Conservation (phyloP, 2,888 invertebrate species). For the Nezara viridula region DNA sequence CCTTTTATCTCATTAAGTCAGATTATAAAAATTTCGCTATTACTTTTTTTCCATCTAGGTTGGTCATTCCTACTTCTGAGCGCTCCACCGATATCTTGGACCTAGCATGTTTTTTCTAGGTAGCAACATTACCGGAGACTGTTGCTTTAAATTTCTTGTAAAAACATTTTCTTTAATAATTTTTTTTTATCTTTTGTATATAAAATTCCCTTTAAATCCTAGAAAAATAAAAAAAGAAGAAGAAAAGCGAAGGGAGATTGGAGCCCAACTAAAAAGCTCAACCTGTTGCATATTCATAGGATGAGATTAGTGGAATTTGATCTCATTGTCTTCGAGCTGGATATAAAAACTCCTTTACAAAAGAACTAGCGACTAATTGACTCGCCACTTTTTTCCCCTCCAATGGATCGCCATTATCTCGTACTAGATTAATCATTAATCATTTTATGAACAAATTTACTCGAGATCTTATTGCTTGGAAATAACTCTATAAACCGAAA, state of each 20-base stretch:
- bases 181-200: too few species aligned
- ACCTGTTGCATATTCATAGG: not conserved
- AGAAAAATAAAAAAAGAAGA: not conserved
- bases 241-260: not conserved
- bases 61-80: too few species aligned
- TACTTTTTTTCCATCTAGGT: too few species aligned
- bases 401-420: not conserved
- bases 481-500: not conserved
- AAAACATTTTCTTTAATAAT: too few species aligned
- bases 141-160: too few species aligned
- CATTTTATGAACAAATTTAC: not conserved
- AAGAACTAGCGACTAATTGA: not conserved
- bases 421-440: not conserved
- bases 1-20: too few species aligned
- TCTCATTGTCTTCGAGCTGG: not conserved
- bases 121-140: too few species aligned
- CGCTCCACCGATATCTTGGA: too few species aligned
- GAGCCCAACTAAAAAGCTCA: not conserved
- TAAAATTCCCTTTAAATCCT: not conserved
- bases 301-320: conserved; percentile 1
- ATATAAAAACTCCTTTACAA: not conserved
- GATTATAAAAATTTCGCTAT: too few species aligned
- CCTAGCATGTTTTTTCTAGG: too few species aligned
- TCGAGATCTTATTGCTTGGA: not conserved
- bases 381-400: not conserved